Evolutionary conservation across 2,113 vertebrate species (phyloP), one percentile per base, ranked within the genome.

Genomic region (Platysteira castanea): DNA sequence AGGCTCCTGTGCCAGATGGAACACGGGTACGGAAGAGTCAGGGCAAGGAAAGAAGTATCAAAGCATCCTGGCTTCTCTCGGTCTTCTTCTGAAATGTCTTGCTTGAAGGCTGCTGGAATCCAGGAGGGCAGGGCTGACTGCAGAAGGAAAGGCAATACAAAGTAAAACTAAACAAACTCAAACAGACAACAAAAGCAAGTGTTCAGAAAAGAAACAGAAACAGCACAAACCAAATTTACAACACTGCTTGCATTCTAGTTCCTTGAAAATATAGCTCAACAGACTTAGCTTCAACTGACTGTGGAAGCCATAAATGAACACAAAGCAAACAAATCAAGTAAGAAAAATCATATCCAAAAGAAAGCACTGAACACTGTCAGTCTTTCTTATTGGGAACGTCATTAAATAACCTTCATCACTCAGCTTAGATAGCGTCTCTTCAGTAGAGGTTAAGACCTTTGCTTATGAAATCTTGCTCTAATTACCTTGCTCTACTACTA

Each of bases 101-200:
- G 97, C 97, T 98, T 98, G 98, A 95, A 98, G 97, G 95, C 91
- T 75, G 94, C 31, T 46, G 76, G 85, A 94, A 96, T 97, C 95
- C 95, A 96, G 8, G 44, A 89, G 96, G 95, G 89, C 56, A 96
- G 93, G 89, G 67, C 82, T 83, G 96, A 97, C 98, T 98, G 98
- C 89, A 97, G 97, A 98, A 75, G 97, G 92, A 98, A 98, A 98
- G 93, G 97, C 96, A 98, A 98, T 6, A 94, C 97, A 97, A 98
- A 97, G 94, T 97, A 98, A 98, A 98, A 97, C 97, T 97, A 97
- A 98, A 96, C 93, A 97, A 97, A 94, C 94, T 68, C 87, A 65
- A 71, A 81, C 27, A 73, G 84, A 50, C 59, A 88, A 85, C 26
- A 86, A 85, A 94, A 97, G 50, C 59, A 89, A 42, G 12, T 11